These are phyloP conservation scores for Dioctria rufipes DNA, from an alignment of 2,888 invertebrate genomes.

Conservation along the genomic window DNA sequence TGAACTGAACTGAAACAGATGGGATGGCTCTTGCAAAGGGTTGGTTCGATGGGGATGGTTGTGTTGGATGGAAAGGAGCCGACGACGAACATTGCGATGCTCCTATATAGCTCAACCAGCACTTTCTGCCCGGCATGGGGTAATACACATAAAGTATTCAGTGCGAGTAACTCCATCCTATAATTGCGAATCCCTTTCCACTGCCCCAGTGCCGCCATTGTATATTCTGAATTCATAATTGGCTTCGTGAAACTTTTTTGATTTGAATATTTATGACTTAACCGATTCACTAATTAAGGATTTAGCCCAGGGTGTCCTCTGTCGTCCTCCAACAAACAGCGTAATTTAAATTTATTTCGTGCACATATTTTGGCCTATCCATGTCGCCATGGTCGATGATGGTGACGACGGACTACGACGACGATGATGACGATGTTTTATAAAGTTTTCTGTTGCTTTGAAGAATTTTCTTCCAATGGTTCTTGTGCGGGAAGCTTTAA, in stretches of 20 bases:
- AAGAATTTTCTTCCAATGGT: too few species aligned
- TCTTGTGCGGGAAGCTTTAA: too few species aligned
- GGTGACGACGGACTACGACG: too few species aligned
- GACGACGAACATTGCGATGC: background rate
- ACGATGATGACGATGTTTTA: background rate
- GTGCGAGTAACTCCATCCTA: slow-evolving; percentile 57
- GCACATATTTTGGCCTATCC: slow-evolving; percentile 52
- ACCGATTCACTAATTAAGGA: slow-evolving; percentile 62
- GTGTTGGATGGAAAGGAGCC: background rate
- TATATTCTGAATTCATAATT: slow-evolving; percentile 62
- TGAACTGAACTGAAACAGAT: slow-evolving; percentile 35
- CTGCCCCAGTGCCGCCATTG: slow-evolving; percentile 49
- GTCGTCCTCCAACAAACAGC: slow-evolving; percentile 48
- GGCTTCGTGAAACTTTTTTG: slow-evolving; percentile 60
- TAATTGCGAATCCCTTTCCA: slow-evolving; percentile 54
- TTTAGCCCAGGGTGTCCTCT: slow-evolving; percentile 52
- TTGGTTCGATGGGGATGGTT: background rate
- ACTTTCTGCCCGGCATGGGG: slow-evolving; percentile 19
- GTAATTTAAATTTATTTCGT: slow-evolving; percentile 58
- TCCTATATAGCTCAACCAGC: background rate
- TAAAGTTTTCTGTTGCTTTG: background rate
- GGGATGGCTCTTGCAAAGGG: slow-evolving; percentile 18
- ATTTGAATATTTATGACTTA: slow-evolving; percentile 62
- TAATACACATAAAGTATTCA: slow-evolving; percentile 58
- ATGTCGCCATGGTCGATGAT: background rate